These are phyloP conservation scores for Pristionchus arcanus DNA, from an alignment of 2,888 invertebrate genomes.

Conservation along the genomic window DNA sequence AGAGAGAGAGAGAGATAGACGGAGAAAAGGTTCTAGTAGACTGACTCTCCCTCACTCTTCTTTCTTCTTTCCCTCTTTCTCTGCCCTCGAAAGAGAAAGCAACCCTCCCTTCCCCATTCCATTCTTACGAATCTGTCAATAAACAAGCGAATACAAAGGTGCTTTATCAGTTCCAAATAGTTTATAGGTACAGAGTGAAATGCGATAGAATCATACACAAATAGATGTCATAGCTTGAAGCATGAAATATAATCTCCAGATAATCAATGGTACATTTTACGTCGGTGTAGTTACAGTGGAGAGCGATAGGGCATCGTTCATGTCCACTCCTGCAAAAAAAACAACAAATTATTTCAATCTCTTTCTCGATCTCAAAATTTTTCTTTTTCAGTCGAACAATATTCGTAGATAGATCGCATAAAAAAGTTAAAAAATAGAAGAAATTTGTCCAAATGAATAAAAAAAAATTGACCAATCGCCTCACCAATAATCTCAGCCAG, in stretches of 20 bases:
- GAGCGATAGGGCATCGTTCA: conserved; percentile 38
- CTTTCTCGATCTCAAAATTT: too few species aligned
- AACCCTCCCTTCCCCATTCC: neutral
- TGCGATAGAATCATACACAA: neutral
- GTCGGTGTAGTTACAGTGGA: conserved; percentile 31
- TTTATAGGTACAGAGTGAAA: neutral
- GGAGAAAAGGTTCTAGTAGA: conserved; percentile 23
- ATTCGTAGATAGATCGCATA: too few species aligned
- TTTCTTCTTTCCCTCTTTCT: neutral
- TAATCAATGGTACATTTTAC: neutral
- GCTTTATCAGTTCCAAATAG: neutral
- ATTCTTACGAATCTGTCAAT: neutral
- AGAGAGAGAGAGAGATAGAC: neutral
- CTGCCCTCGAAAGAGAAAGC: conserved; percentile 23
- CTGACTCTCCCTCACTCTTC: neutral
- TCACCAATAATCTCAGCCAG: conserved; percentile 18
- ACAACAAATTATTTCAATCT: too few species aligned
- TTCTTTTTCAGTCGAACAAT: too few species aligned
- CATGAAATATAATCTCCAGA: neutral
- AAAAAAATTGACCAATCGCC: neutral
- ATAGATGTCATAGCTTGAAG: neutral
- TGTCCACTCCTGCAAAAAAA: conserved; percentile 3
- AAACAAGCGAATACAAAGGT: neutral
- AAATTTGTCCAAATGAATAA: too few species aligned
- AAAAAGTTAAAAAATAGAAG: too few species aligned